phyloP scores from a whole-genome alignment of 2,797 vertebrate species.

The Urophycis tenuis region DNA sequence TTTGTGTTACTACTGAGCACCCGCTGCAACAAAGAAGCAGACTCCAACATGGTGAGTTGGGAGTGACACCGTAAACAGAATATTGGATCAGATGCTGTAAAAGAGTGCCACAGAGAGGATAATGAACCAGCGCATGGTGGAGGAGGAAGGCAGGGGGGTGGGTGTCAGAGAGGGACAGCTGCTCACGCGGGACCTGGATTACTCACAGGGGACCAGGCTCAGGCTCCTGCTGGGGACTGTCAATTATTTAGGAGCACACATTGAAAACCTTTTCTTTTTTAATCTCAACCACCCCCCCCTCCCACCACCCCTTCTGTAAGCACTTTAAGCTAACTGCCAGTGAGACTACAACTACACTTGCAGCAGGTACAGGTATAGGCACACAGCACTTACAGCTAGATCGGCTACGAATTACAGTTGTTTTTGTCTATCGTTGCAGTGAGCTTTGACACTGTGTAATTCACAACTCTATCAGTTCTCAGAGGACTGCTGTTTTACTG shows the following conservation, averaged over 20 bases:
- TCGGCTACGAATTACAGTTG: neutral
- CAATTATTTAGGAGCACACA: constrained; percentile 59
- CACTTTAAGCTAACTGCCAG: no score
- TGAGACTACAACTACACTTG: neutral
- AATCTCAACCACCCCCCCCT: neutral
- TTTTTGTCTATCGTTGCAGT: neutral
- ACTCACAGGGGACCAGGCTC: constrained; percentile 29
- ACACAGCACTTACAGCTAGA: neutral
- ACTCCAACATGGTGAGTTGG: neutral
- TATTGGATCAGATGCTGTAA: neutral
- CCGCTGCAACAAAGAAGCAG: neutral
- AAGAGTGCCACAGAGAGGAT: neutral
- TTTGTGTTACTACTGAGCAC: neutral
- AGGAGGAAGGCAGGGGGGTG: constrained; percentile 13
- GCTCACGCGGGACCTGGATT: constrained; percentile 34
- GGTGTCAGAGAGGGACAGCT: neutral
- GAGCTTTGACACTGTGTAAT: neutral
- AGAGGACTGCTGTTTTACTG: neutral
- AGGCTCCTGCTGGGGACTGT: constrained; percentile 45
- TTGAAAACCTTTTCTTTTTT: constrained; percentile 38
- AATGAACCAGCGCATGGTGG: constrained; percentile 2
- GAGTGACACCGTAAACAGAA: neutral
- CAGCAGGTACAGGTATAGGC: no score
- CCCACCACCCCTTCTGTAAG: neutral
- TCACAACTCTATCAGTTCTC: neutral